These are phyloP conservation scores for Heliconius cydno DNA, from an alignment of 2,888 invertebrate genomes.

Conservation along the genomic window DNA sequence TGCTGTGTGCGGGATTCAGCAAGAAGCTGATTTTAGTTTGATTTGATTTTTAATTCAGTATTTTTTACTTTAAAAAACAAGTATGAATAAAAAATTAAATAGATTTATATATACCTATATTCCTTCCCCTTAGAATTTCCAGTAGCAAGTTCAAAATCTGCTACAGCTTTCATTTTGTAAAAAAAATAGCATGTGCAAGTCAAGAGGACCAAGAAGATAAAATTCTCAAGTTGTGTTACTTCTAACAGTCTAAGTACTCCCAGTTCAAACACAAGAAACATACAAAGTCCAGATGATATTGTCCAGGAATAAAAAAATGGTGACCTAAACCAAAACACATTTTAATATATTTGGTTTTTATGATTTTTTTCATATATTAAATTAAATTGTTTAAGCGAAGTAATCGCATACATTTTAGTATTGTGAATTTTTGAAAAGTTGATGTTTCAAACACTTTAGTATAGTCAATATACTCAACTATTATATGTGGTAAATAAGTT, in stretches of 20 bases:
- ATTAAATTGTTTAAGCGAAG: no score
- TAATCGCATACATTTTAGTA: background rate
- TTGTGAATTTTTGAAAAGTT: no score
- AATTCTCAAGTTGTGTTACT: slow-evolving; percentile 81
- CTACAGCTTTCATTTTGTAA: slow-evolving; percentile 74
- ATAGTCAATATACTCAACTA: no score
- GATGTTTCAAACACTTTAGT: no score
- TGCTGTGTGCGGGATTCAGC: no score
- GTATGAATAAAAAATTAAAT: background rate
- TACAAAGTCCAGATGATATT: slow-evolving; percentile 85
- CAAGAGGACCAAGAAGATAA: slow-evolving; percentile 66
- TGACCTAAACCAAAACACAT: slow-evolving; percentile 71
- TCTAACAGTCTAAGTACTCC: slow-evolving; percentile 88
- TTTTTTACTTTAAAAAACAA: background rate
- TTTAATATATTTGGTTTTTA: background rate
- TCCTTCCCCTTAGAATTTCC: slow-evolving; percentile 76
- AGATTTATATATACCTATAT: slow-evolving; percentile 63
- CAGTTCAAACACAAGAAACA: slow-evolving; percentile 88
- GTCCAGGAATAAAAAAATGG: slow-evolving; percentile 91
- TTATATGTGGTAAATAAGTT: no score
- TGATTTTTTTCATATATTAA: no score
- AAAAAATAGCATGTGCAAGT: slow-evolving; percentile 71
- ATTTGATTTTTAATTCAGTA: background rate
- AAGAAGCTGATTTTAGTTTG: no score
- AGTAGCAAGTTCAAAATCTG: slow-evolving; percentile 72